Conservation (phyloP, 2,888 invertebrate genomes). For the Cantharis lateralis region DNA sequence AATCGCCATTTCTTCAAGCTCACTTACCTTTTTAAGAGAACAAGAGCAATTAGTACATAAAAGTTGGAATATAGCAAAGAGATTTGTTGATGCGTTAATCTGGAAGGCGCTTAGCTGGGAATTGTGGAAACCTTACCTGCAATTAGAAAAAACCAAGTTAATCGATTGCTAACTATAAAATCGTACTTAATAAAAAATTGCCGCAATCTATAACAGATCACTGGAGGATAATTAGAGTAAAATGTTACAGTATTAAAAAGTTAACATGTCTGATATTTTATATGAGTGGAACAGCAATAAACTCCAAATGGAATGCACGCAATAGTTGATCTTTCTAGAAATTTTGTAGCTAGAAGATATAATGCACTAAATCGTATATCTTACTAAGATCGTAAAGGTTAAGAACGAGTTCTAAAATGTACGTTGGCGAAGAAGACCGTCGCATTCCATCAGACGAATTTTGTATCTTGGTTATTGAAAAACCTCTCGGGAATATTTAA, state of each 20-base stretch:
- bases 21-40: slow-evolving; percentile 12
- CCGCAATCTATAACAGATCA: slow-evolving; percentile 18
- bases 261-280: neutral
- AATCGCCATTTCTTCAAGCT: neutral
- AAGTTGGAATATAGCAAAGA: neutral
- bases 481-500: neutral
- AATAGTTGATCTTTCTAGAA: slow-evolving; percentile 12
- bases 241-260: slow-evolving; percentile 10
- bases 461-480: slow-evolving; percentile 18
- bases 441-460: slow-evolving; percentile 25
- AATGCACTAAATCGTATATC: slow-evolving; percentile 5
- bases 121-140: slow-evolving; percentile 33
- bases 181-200: slow-evolving; percentile 13
- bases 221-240: slow-evolving; percentile 28
- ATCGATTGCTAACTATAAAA: slow-evolving; percentile 6
- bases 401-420: slow-evolving; percentile 11
- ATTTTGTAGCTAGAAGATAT: slow-evolving; percentile 4
- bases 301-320: slow-evolving; percentile 10
- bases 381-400: slow-evolving; percentile 7
- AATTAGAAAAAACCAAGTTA: slow-evolving; percentile 28
- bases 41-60: slow-evolving; percentile 30
- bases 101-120: slow-evolving; percentile 19
- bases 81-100: slow-evolving; percentile 3
- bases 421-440: slow-evolving; percentile 13
- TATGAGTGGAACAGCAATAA: slow-evolving; percentile 5